These are phyloP conservation scores for Ophioderma brevispina DNA, from an alignment of 35 echinoderm and acorn worm species.

Conservation along the genomic window DNA sequence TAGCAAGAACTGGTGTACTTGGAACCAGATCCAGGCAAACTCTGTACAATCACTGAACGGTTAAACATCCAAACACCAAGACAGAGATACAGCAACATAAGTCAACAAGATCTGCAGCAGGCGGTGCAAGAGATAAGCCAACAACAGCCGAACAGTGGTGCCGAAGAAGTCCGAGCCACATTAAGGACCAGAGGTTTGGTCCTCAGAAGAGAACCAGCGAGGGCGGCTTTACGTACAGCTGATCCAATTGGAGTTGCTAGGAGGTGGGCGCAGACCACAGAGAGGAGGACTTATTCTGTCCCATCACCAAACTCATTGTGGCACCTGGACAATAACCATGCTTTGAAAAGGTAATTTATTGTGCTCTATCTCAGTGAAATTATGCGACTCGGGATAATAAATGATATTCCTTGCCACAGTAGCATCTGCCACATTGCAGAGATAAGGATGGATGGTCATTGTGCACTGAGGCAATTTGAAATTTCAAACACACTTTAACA, in stretches of 20 bases:
- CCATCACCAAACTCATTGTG: not conserved
- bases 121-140: not conserved
- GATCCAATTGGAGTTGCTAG: not conserved
- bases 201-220: not conserved
- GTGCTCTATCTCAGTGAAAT: too few relatives aligned
- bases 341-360: too few relatives aligned
- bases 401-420: too few relatives aligned
- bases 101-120: not conserved
- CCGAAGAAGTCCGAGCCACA: not conserved
- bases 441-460: too few relatives aligned
- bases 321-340: not conserved
- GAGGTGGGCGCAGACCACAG: not conserved
- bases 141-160: not conserved
- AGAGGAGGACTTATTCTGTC: not conserved
- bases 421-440: too few relatives aligned
- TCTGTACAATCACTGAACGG: conserved; percentile 25
- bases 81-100: conserved; percentile 12
- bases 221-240: not conserved
- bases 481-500: too few relatives aligned
- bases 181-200: not conserved
- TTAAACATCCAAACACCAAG: conserved; percentile 11
- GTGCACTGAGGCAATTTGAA: too few relatives aligned
- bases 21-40: conserved; percentile 24
- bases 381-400: too few relatives aligned
- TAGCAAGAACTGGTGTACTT: conserved; percentile 21